These are phyloP conservation scores for Yponomeuta cagnagella DNA, from an alignment of 2,888 invertebrate species.

Conservation along the genomic window DNA sequence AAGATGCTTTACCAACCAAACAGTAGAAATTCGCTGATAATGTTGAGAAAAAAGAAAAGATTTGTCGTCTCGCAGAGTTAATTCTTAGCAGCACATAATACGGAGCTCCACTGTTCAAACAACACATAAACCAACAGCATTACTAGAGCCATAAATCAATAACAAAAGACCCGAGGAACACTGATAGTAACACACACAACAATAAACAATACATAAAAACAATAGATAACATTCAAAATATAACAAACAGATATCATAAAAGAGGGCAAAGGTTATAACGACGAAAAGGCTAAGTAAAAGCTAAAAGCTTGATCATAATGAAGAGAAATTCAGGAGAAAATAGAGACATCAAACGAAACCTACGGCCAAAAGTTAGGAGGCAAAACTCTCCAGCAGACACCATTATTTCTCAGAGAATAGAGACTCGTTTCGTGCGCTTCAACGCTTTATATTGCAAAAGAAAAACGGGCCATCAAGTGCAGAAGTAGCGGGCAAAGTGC, in stretches of 20 bases:
- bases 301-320: too few relatives aligned
- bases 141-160: conserved; percentile 7
- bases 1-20: too few relatives aligned
- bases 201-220: background rate
- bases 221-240: background rate
- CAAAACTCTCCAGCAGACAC: background rate
- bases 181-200: background rate
- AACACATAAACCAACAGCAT: background rate
- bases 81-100: background rate
- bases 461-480: conserved; percentile 25
- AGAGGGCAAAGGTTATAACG: too few relatives aligned
- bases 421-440: background rate
- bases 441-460: conserved; percentile 6
- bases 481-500: conserved; percentile 17
- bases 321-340: too few relatives aligned
- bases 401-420: background rate
- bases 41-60: too few relatives aligned
- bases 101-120: background rate
- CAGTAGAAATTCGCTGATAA: too few relatives aligned
- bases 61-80: background rate
- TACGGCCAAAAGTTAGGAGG: background rate
- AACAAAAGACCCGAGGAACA: background rate
- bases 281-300: too few relatives aligned
- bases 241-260: too few relatives aligned
- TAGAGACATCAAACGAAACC: background rate